Base-by-base conservation (phyloP, 1,140 invertebrate species). In the Drosophila sulfurigaster region DNA sequence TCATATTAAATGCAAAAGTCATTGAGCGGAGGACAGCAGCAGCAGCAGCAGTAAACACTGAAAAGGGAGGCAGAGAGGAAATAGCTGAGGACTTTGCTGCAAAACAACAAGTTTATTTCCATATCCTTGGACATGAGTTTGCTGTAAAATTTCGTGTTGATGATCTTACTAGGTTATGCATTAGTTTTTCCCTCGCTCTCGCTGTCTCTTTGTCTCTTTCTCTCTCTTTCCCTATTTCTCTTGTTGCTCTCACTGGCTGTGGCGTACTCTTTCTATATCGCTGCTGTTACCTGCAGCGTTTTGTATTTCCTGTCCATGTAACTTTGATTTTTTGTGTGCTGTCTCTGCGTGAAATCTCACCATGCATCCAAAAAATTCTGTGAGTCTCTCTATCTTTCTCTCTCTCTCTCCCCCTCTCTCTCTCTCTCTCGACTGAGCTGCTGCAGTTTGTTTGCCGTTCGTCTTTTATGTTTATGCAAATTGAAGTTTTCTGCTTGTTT, bases 131-230 rank as follows among this genome's bases (percentile, higher is more conserved):
- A 89, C 85, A 89, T 85, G 85, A 89, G 85, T 89, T 89, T 81
- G 88, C 81, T 91, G 88, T 91, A 91, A 91, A 91, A 91, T 88
- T 88, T 88, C 88, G 88, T 91, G 88, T 91, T 91, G 88, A 91
- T 91, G 88, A 91, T 91, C 88, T 91, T 78, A 91, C 88, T 91
- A 88, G 88, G 88, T 88, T 91, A 91, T 91, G 88, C 88, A 91
- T 91, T 91, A 91, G 78, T 81, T 91, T 91, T 91, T 78, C 74
- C 70, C 72, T 78, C 56, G 35, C 32, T 25, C 20, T 15, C 7
- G 20, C 20, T 13, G 15, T 11, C 64, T 7, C 3, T 35, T n/a
- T 13, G 15, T 11, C 64, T 7, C 3, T 35, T n/a, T 6, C 49
- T 46, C 38, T 7, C 28, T 46, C 10, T 16, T n/a, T 6, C n/a